Evolutionary conservation across 2,113 vertebrate genomes (phyloP).

Genomic region (human): DNA sequence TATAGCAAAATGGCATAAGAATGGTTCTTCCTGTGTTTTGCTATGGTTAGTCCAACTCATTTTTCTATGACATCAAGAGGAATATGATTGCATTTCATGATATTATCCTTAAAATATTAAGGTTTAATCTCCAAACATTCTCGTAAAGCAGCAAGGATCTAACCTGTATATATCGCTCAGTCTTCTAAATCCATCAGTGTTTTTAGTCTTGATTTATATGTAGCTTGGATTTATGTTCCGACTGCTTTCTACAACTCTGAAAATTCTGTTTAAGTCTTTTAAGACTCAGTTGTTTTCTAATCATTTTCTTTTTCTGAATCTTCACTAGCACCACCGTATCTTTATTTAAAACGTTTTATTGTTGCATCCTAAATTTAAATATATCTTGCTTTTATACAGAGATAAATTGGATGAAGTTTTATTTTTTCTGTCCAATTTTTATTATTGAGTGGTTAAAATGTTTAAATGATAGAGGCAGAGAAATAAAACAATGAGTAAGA

Average conservation of each 20-base stretch:
- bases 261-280: background rate
- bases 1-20: background rate
- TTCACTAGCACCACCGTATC: background rate
- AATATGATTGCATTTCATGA: background rate
- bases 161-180: background rate
- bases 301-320: conserved; percentile 33
- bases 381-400: background rate
- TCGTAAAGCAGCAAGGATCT: background rate
- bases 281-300: background rate
- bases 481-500: background rate
- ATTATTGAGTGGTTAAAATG: conserved; percentile 1
- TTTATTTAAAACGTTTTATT: conserved; percentile 8
- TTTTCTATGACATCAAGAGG: background rate
- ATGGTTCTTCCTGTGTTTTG: background rate
- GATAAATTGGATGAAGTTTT: background rate
- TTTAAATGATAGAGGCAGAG: background rate
- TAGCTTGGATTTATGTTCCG: background rate
- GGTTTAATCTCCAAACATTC: background rate
- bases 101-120: background rate
- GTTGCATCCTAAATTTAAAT: background rate
- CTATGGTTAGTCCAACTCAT: background rate
- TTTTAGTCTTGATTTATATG: background rate
- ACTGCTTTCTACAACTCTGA: background rate
- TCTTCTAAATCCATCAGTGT: background rate
- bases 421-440: background rate